These are phyloP conservation scores for Acanthosepion lycidas DNA, from an alignment of 2,888 invertebrate genomes.

Conservation along the genomic window DNA sequence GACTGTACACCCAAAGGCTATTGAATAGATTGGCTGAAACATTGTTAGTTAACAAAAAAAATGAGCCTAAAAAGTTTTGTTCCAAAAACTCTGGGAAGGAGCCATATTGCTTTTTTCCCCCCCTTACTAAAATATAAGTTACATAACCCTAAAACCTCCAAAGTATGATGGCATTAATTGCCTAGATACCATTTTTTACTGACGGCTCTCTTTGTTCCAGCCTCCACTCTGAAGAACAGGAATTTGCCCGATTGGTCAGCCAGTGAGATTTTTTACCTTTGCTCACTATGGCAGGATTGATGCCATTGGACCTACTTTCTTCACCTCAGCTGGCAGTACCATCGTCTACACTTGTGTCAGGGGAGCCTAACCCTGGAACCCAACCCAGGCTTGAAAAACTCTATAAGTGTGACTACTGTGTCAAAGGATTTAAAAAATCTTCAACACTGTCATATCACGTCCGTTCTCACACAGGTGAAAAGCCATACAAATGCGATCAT, in stretches of 20 bases:
- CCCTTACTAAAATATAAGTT: not conserved
- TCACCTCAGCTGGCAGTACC: not conserved
- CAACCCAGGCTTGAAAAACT: not conserved
- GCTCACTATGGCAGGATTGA: not conserved
- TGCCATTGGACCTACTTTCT: constrained; percentile 3
- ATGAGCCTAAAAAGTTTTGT: too few relatives aligned
- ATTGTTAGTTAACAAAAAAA: too few relatives aligned
- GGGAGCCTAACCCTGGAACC: constrained; percentile 33
- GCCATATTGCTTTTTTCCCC: too few relatives aligned
- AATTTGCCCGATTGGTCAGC: not conserved
- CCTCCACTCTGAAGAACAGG: not conserved
- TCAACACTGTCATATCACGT: not conserved
- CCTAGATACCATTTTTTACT: not conserved
- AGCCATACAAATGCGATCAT: not conserved
- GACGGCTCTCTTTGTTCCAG: constrained; percentile 33
- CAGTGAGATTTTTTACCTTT: not conserved
- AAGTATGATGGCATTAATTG: not conserved
- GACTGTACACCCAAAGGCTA: too few relatives aligned
- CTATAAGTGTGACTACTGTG: not conserved
- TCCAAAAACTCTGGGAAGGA: too few relatives aligned
- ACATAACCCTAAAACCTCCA: not conserved
- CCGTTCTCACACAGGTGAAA: constrained; percentile 2
- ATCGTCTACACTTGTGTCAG: not conserved
- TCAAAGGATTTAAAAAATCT: not conserved
- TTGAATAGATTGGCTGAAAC: too few relatives aligned